phyloP scores from a whole-genome alignment of 2,888 invertebrate species.

The Pristionchus mayeri region DNA sequence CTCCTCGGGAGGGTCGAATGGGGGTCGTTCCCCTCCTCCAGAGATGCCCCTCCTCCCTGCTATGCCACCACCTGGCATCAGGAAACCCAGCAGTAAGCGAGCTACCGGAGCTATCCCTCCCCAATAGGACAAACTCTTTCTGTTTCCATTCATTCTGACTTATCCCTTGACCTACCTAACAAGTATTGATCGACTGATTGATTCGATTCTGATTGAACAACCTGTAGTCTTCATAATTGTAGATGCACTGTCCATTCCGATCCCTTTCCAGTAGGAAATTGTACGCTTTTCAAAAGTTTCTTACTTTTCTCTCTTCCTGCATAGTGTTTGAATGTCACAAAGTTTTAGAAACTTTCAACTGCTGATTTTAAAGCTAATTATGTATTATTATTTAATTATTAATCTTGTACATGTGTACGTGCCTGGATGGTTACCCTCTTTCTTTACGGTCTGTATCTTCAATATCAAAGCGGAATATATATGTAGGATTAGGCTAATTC shows the following conservation, averaged over 20 bases:
- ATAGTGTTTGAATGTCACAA: conserved; percentile 31
- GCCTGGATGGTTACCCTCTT: conserved; percentile 25
- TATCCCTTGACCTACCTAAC: conserved; percentile 6
- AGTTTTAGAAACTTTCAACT: conserved; percentile 30
- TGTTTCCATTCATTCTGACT: neutral
- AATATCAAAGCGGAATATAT: conserved; percentile 29
- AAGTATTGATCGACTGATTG: neutral
- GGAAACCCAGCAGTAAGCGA: conserved; percentile 57
- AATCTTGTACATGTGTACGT: conserved; percentile 41
- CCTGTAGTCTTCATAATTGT: neutral
- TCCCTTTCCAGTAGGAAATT: neutral
- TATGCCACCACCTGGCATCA: conserved; percentile 59
- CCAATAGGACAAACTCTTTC: neutral
- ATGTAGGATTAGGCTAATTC: neutral
- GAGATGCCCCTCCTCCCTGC: conserved; percentile 60
- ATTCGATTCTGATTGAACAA: conserved; percentile 30
- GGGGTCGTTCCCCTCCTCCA: conserved; percentile 63
- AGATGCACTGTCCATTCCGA: conserved; percentile 11
- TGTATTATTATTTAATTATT: conserved; percentile 43
- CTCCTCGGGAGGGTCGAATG: conserved; percentile 67
- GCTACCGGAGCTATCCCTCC: neutral
- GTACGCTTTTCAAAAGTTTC: neutral
- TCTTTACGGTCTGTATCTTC: conserved; percentile 29
- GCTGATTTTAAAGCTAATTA: conserved; percentile 29
- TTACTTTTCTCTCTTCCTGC: neutral